A percentile compares a stretch with the other conserved stretches of the same genome.
These are phyloP conservation scores for Dallia pectoralis DNA, from an alignment of 2,797 vertebrate genomes.

Conservation along the genomic window DNA sequence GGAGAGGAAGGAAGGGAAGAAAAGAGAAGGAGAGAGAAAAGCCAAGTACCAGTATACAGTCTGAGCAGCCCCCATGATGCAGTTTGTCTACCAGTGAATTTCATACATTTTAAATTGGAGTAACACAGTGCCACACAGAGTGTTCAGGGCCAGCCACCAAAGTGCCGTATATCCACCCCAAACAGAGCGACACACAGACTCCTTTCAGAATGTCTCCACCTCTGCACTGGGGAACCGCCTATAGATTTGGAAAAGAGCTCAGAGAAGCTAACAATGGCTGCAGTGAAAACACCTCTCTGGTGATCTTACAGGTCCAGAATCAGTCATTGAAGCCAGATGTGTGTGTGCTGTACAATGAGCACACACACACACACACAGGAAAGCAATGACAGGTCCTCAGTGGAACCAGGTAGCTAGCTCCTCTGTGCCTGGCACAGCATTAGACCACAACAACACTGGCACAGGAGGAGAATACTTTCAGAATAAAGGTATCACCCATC, in stretches of 20 bases:
- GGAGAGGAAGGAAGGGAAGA: neutral
- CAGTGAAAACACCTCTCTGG: slow-evolving; percentile 50
- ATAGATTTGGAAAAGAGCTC: slow-evolving; percentile 55
- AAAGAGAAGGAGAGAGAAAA: neutral
- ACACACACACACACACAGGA: slow-evolving; percentile 34
- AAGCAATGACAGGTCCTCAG: slow-evolving; percentile 64
- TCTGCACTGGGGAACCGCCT: slow-evolving; percentile 28
- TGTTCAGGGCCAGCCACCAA: slow-evolving; percentile 43
- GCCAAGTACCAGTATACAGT: no score
- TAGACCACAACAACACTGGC: slow-evolving; percentile 52
- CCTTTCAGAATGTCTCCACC: neutral
- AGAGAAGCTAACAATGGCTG: slow-evolving; percentile 54
- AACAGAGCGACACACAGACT: slow-evolving; percentile 6
- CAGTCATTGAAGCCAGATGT: slow-evolving; percentile 60
- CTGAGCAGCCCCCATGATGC: neutral
- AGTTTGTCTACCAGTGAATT: slow-evolving; percentile 16
- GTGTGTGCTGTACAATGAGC: slow-evolving; percentile 40
- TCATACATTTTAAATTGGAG: slow-evolving; percentile 31
- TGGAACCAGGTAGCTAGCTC: slow-evolving; percentile 42
- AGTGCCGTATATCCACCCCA: slow-evolving; percentile 35
- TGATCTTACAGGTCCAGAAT: slow-evolving; percentile 65
- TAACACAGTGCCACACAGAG: slow-evolving; percentile 32
- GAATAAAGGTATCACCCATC: no score
- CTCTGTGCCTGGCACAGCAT: slow-evolving; percentile 55
- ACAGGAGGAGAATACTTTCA: slow-evolving; percentile 19